Evolutionary conservation across 2,888 invertebrate species (phyloP).

Genomic region (Deilephila elpenor): DNA sequence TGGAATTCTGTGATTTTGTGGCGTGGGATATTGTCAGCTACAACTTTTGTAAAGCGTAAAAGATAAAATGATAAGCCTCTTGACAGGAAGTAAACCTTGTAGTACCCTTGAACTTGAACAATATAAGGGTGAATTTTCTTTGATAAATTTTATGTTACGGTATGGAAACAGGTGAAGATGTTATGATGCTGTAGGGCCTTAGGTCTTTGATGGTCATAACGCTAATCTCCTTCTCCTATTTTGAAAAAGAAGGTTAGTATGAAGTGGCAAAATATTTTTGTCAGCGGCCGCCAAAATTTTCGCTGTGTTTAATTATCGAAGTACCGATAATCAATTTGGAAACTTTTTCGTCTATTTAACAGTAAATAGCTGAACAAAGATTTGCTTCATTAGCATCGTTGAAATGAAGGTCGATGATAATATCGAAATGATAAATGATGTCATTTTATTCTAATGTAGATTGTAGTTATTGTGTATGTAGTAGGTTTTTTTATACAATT

Average conservation of each 20-base stretch:
- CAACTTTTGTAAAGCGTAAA: no score
- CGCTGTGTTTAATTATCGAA: background rate
- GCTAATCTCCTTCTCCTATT: background rate
- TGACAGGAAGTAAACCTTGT: no score
- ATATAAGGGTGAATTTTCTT: no score
- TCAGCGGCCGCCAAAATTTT: background rate
- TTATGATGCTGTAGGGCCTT: no score
- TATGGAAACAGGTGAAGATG: no score
- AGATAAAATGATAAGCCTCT: no score
- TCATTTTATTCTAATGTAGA: background rate
- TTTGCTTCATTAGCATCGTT: background rate
- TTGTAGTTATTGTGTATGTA: background rate
- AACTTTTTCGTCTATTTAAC: background rate
- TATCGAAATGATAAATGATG: background rate
- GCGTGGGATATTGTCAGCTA: no score
- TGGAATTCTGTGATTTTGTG: no score
- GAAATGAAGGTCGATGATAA: background rate
- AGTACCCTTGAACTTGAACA: no score
- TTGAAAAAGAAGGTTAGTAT: no score
- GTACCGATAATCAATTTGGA: background rate
- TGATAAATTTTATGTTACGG: no score
- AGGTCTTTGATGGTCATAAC: no score
- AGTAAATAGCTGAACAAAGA: slow-evolving; percentile 4
- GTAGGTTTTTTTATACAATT: background rate
- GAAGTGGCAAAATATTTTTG: background rate